Conservation (phyloP, 2,797 vertebrate genomes). For the Syngnathus rostellatus region DNA sequence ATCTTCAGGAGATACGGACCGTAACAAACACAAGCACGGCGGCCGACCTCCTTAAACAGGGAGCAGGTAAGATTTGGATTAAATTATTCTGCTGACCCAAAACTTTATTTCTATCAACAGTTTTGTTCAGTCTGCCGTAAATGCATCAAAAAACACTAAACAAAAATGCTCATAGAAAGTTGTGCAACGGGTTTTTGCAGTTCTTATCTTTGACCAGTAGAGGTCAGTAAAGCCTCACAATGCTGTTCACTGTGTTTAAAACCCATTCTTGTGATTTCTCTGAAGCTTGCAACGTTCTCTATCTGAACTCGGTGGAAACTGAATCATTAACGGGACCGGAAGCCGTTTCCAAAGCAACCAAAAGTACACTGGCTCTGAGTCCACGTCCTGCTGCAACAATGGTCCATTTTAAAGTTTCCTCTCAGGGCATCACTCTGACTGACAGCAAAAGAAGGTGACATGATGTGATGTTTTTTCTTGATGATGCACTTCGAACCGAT, state of each 20-base stretch:
- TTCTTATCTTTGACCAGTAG: conserved; percentile 27
- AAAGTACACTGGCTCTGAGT: conserved; percentile 71
- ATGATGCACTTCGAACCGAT: not conserved
- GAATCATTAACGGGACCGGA: conserved; percentile 87
- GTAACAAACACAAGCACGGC: conserved; percentile 82
- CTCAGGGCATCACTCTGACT: conserved; percentile 83
- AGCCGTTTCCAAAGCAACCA: conserved; percentile 81
- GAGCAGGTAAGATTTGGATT: conserved; percentile 70
- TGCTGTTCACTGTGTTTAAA: conserved; percentile 4
- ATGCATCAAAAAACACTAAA: not conserved
- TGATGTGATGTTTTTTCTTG: not conserved
- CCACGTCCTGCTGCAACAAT: conserved; percentile 70
- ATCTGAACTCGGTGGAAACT: conserved; percentile 86
- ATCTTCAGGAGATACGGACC: conserved; percentile 70
- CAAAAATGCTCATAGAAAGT: not conserved
- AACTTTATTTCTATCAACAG: too few relatives aligned
- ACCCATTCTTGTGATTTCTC: not conserved
- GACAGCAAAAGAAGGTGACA: conserved; percentile 84
- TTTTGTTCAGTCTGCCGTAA: not conserved
- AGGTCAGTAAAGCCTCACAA: conserved; percentile 1
- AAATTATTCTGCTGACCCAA: not conserved
- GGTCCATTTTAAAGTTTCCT: conserved; percentile 90
- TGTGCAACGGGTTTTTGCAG: conserved; percentile 2
- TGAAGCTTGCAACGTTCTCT: conserved; percentile 85
- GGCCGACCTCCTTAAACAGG: conserved; percentile 83